These are phyloP conservation scores for Arion vulgaris DNA, from an alignment of 1,140 invertebrate species.

Conservation along the genomic window DNA sequence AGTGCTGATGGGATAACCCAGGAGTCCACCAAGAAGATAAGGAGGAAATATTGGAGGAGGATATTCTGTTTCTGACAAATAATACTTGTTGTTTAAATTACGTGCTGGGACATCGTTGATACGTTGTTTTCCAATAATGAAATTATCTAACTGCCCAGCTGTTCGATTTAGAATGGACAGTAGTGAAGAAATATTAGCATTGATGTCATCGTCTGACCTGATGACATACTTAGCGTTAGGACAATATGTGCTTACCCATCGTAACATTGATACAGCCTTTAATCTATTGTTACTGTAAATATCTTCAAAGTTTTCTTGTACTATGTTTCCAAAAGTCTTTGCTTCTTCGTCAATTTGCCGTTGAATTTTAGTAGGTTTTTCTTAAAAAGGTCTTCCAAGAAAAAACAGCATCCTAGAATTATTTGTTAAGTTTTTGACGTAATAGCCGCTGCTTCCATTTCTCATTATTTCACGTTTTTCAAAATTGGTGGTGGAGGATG, in stretches of 20 bases:
- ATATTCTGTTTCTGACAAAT: conserved; percentile 63
- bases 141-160: conserved; percentile 7
- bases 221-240: conserved; percentile 74
- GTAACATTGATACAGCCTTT: conserved; percentile 86
- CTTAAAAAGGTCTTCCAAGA: conserved; percentile 9
- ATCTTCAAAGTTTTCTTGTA: conserved; percentile 87
- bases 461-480: conserved; percentile 9
- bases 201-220: conserved; percentile 73
- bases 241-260: conserved; percentile 82
- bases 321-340: conserved; percentile 78
- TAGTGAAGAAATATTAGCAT: conserved; percentile 46
- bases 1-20: conserved; percentile 66
- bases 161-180: conserved; percentile 20
- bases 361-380: background rate
- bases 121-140: conserved; percentile 45
- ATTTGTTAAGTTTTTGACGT: background rate
- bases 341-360: conserved; percentile 74
- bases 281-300: conserved; percentile 88
- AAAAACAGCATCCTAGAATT: conserved; percentile 45
- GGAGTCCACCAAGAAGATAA: conserved; percentile 61
- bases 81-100: conserved; percentile 70
- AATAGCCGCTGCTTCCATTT: background rate
- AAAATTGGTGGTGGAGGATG: conserved; percentile 15
- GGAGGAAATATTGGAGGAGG: conserved; percentile 56
- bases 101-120: conserved; percentile 49